A percentile compares a stretch with the other conserved stretches of the same genome.
Evolutionary conservation across 2,888 invertebrate species (phyloP).

Genomic region (Dolichomitus sp.): DNA sequence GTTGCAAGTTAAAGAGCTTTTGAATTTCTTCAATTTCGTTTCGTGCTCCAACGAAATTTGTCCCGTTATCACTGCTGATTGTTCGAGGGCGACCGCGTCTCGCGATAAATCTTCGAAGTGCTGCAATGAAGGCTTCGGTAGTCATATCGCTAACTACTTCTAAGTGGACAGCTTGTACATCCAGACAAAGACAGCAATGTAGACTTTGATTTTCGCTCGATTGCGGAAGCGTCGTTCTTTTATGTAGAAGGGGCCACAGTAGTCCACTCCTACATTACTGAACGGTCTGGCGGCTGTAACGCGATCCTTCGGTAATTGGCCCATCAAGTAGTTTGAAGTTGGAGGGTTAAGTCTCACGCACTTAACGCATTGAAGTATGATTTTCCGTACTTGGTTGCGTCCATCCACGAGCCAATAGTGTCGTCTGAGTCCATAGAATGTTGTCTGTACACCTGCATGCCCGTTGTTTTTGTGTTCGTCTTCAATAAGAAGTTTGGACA

Average conservation of each 20-base stretch:
- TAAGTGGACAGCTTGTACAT: too few relatives aligned
- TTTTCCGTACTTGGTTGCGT: constrained; percentile 59
- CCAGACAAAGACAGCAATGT: too few relatives aligned
- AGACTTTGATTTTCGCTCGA: constrained; percentile 53
- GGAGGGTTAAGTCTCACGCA: constrained; percentile 44
- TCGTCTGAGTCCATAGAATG: constrained; percentile 62
- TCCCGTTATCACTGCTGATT: constrained; percentile 62
- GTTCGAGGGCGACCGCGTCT: constrained; percentile 38
- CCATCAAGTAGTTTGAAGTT: too few relatives aligned
- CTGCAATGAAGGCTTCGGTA: constrained; percentile 60
- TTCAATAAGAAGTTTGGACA: constrained; percentile 73
- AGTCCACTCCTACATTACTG: not conserved
- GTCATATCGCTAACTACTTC: too few relatives aligned
- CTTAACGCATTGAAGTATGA: constrained; percentile 48
- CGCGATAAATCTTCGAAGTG: constrained; percentile 56
- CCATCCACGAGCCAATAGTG: constrained; percentile 72
- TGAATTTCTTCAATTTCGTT: constrained; percentile 56
- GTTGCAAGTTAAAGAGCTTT: constrained; percentile 25
- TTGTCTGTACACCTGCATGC: constrained; percentile 74
- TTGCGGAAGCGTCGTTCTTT: constrained; percentile 65
- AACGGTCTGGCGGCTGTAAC: too few relatives aligned
- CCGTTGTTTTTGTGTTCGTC: constrained; percentile 67
- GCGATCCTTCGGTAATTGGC: too few relatives aligned
- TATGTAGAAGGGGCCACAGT: constrained; percentile 59
- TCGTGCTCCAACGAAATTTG: constrained; percentile 61